Conservation (phyloP, 2,797 vertebrate species). For the Catharus ustulatus region DNA sequence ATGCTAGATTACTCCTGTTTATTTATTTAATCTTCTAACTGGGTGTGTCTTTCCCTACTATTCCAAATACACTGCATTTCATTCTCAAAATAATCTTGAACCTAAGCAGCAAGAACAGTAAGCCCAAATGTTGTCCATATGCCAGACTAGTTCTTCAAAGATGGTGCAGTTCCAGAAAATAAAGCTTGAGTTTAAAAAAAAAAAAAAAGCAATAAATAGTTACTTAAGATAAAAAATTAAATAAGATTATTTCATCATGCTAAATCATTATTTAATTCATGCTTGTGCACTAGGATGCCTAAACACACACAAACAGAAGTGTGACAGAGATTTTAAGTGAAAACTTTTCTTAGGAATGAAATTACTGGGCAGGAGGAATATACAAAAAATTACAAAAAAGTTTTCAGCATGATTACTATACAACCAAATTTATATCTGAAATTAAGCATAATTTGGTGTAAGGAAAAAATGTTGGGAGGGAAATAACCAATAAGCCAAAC, state of each 20-base stretch:
- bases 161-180: neutral
- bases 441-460: neutral
- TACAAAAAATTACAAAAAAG: neutral
- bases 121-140: neutral
- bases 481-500: neutral
- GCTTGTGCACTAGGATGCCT: neutral
- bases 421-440: neutral
- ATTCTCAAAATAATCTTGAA: neutral
- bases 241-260: neutral
- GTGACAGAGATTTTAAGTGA: neutral
- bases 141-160: neutral
- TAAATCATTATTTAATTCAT: neutral
- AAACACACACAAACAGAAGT: neutral
- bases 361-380: neutral
- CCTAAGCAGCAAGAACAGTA: neutral
- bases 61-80: neutral
- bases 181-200: neutral
- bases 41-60: no score
- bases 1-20: neutral
- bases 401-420: neutral
- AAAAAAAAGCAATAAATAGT: neutral
- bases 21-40: neutral
- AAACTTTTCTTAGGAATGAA: neutral
- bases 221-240: neutral
- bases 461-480: fast-evolving